These are phyloP conservation scores for Myopa tessellatipennis DNA, from an alignment of 2,888 invertebrate genomes.

Conservation along the genomic window DNA sequence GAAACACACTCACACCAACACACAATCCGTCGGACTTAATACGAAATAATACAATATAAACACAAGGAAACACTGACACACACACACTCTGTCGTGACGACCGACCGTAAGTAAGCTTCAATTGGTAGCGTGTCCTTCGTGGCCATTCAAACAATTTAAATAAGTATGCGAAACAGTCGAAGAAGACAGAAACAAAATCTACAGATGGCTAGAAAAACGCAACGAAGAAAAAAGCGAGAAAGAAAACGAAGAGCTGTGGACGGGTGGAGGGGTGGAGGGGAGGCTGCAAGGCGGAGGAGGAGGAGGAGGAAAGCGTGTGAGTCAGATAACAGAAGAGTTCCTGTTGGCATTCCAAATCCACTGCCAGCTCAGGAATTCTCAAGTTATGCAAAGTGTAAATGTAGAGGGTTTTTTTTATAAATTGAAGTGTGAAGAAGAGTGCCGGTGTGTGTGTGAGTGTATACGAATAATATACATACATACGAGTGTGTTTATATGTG, in stretches of 20 bases:
- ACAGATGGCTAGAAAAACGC: not conserved
- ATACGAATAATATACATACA: no score
- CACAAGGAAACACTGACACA: not conserved
- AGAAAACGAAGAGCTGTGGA: constrained; percentile 1
- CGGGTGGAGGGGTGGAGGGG: not conserved
- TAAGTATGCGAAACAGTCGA: constrained; percentile 28
- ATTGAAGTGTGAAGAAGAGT: not conserved
- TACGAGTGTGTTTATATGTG: not conserved
- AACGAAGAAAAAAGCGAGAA: not conserved
- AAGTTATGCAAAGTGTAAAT: constrained; percentile 34
- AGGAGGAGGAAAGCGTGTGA: not conserved
- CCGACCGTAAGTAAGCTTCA: constrained; percentile 28
- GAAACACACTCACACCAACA: not conserved
- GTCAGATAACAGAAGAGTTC: constrained; percentile 23
- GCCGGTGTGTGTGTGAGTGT: not conserved
- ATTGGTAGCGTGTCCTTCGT: constrained; percentile 30
- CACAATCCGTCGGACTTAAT: constrained; percentile 21
- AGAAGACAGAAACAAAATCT: constrained; percentile 2
- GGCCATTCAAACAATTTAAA: constrained; percentile 38
- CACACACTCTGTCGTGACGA: not conserved
- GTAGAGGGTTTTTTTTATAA: constrained; percentile 17
- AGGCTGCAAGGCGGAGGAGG: no score
- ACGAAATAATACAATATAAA: constrained; percentile 31
- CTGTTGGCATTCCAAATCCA: constrained; percentile 52
- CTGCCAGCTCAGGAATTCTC: constrained; percentile 60